These are phyloP conservation scores for Oplegnathus fasciatus DNA, from an alignment of 2,113 vertebrate species.

Conservation along the genomic window DNA sequence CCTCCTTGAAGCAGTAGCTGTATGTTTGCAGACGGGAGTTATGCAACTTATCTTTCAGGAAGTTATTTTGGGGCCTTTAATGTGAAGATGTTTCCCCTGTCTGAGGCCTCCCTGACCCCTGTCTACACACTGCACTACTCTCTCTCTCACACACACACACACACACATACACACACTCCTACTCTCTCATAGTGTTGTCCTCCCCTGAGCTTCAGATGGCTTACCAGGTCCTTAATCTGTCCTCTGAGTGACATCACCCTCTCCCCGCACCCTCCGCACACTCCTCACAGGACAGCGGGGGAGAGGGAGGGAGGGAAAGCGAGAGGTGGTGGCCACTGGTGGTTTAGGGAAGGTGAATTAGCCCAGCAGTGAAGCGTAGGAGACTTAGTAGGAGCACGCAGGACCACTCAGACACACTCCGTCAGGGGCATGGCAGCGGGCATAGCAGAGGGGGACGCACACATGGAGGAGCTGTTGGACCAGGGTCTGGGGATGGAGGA, in stretches of 20 bases:
- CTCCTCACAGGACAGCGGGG: constrained; percentile 36
- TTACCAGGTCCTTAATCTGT: constrained; percentile 82
- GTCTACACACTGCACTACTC: not conserved
- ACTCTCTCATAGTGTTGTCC: constrained; percentile 32
- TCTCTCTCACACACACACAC: constrained; percentile 11
- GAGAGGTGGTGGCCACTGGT: constrained; percentile 25
- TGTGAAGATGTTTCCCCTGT: constrained; percentile 35
- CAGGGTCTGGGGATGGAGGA: constrained; percentile 80
- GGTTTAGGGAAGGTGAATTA: constrained; percentile 62
- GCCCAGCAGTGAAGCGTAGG: constrained; percentile 20
- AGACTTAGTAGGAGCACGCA: constrained; percentile 4
- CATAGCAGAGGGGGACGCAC: constrained; percentile 37
- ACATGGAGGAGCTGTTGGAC: constrained; percentile 80
- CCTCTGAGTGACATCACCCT: constrained; percentile 80
- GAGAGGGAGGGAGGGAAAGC: constrained; percentile 22
- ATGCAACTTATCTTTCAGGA: constrained; percentile 21
- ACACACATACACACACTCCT: not conserved
- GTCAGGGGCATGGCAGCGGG: constrained; percentile 45
- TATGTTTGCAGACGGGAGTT: constrained; percentile 24
- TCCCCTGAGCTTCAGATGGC: constrained; percentile 70
- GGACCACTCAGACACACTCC: constrained; percentile 17
- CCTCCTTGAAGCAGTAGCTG: not conserved
- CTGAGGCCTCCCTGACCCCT: constrained; percentile 1
- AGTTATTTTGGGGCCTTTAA: constrained; percentile 42
- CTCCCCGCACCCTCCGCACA: not conserved